Evolutionary conservation across 2,113 vertebrate genomes (phyloP), one percentile per base, ranked within the genome.

Genomic region (Heteronetta atricapilla): DNA sequence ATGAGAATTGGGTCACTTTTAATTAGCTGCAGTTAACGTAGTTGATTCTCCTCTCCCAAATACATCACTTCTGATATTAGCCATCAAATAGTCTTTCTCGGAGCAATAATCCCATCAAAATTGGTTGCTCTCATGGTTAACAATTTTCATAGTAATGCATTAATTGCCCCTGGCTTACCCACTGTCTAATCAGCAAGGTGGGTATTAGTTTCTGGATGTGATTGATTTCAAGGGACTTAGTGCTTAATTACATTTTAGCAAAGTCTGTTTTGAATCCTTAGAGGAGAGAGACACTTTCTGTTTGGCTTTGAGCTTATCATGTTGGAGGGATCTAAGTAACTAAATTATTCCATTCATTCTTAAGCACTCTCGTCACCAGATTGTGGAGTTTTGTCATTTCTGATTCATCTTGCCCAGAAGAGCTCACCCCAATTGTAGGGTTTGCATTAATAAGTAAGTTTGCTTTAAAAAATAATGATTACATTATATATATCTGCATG

Each of bases 211-310:
- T 95, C 91, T 97, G 90, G 85, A 90, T 97, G 92, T 94, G 97
- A 98, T 96, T 98, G 97, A 98, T 98, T 98, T 91, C 97, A 96
- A 97, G 96, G 97, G 97, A 98, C 91, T 97, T 95, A 73, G 92
- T 44, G 69, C 91, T 97, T 98, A 98, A 98, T 98, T 97, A 98
- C 94, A 91, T 96, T 97, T 97, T 92, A 97, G 89, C 89, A 68
- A 95, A 94, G 94, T 73, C 93, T 97, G 94, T 86, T 97, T 94
- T 70, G 94, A 97, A 93, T 97, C 95, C 97, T 95, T 85, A 34
- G 97, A 96, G 96, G 82, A 94, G 89, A 11, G 19, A 97, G 79
- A 84, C 64, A 5, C 90, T 97, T 93, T 94, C 93, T 88, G 70
- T 96, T 96, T 95, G 91, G 18, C 91, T 97, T 97, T 96, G 96